phyloP scores from a whole-genome alignment of 35 echinoderm and acorn worm genomes.

The Anneissia japonica region DNA sequence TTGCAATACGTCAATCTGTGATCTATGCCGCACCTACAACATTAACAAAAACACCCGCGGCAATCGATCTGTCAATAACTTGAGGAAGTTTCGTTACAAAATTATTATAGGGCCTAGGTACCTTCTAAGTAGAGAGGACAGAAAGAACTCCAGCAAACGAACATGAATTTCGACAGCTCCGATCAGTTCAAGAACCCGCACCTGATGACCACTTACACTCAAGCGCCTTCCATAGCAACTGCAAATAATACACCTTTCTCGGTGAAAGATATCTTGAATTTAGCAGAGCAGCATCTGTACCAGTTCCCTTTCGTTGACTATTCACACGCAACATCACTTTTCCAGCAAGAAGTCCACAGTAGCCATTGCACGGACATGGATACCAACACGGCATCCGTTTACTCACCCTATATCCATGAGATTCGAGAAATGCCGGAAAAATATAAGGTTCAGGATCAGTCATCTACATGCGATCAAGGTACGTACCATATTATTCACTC shows the following conservation, averaged over 20 bases:
- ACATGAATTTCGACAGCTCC: neutral
- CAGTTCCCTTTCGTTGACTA: neutral
- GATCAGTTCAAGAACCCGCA: neutral
- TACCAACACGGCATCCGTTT: neutral
- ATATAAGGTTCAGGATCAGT: neutral
- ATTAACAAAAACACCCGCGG: neutral
- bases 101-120: neutral
- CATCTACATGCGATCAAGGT: neutral
- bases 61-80: neutral
- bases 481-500: too few relatives aligned
- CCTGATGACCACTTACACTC: neutral
- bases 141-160: neutral
- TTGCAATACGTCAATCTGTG: neutral
- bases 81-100: neutral
- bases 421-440: neutral
- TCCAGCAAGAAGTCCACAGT: neutral
- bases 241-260: conserved; percentile 21
- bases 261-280: conserved; percentile 8
- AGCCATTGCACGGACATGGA: neutral
- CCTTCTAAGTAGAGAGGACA: neutral
- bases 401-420: neutral
- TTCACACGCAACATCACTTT: neutral
- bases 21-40: neutral
- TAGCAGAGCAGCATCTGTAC: conserved; percentile 9
- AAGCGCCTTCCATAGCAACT: neutral